Conservation (phyloP, 2,888 invertebrate genomes). For the Trichogramma evanescens region DNA sequence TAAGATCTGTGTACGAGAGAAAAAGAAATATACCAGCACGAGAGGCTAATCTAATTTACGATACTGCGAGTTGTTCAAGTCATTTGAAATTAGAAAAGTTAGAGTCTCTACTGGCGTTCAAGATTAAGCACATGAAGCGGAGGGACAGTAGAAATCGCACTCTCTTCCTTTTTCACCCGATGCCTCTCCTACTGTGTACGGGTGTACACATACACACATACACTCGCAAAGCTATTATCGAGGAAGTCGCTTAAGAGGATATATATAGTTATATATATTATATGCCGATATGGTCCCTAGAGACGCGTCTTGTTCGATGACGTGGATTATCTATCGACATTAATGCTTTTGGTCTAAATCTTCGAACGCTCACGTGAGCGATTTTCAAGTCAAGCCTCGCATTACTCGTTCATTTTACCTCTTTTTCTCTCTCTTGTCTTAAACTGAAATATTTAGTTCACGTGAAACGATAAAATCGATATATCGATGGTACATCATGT, state of each 20-base stretch:
- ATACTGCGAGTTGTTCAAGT: constrained; percentile 15
- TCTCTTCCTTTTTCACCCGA: background rate
- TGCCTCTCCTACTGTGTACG: background rate
- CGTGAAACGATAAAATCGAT: no score
- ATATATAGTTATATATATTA: no score
- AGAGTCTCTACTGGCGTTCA: background rate
- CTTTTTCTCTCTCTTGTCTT: no score
- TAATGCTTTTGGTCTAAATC: background rate
- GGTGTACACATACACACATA: no score
- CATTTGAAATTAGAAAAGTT: constrained; percentile 22
- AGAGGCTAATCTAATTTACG: constrained; percentile 21
- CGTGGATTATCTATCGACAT: constrained; percentile 9
- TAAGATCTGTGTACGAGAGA: constrained; percentile 4
- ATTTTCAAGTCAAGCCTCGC: no score
- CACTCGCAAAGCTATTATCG: no score
- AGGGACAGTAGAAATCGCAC: constrained; percentile 6
- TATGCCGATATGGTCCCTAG: no score
- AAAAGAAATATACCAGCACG: background rate
- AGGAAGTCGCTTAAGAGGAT: no score
- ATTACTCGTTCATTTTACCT: no score
- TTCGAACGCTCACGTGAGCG: no score
- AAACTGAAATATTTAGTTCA: no score
- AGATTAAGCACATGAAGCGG: constrained; percentile 16
- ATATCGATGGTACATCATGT: no score
- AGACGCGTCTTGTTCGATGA: constrained; percentile 6